Conservation (phyloP, 2,888 invertebrate species). For the Vesta saturnalis region DNA sequence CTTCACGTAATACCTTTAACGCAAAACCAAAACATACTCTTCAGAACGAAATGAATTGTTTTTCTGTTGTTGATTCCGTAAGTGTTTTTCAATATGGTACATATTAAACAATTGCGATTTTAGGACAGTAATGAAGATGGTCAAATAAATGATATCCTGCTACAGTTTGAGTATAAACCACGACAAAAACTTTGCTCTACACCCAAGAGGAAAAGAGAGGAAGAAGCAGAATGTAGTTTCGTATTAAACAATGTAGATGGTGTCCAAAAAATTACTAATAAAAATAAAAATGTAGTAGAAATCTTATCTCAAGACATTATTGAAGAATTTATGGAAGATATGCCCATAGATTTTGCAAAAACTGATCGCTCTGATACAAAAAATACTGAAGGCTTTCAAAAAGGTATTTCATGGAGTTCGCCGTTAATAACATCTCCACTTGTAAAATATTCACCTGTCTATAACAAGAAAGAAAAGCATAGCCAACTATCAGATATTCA, state of each 20-base stretch:
- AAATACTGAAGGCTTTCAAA: constrained; percentile 16
- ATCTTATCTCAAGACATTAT: background rate
- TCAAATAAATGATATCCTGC: too few relatives aligned
- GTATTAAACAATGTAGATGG: background rate
- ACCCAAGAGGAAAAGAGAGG: too few relatives aligned
- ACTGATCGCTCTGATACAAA: background rate
- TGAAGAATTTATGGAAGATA: constrained; percentile 13
- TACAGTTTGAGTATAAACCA: too few relatives aligned
- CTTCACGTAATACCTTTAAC: too few relatives aligned
- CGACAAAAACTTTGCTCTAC: too few relatives aligned
- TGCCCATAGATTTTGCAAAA: background rate
- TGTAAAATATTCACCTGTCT: constrained; percentile 49
- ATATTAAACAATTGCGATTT: too few relatives aligned
- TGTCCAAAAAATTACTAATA: background rate
- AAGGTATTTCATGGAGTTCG: constrained; percentile 55
- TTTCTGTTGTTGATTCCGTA: too few relatives aligned
- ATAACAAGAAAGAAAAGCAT: background rate
- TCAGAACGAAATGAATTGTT: too few relatives aligned
- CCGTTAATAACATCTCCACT: constrained; percentile 53
- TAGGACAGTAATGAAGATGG: too few relatives aligned
- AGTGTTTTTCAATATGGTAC: too few relatives aligned
- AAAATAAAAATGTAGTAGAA: background rate
- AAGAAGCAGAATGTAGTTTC: background rate
- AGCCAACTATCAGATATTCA: too few relatives aligned
- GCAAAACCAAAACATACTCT: too few relatives aligned